These are phyloP conservation scores for Drosophila paranaensis DNA, from an alignment of 2,888 invertebrate species.

Conservation along the genomic window DNA sequence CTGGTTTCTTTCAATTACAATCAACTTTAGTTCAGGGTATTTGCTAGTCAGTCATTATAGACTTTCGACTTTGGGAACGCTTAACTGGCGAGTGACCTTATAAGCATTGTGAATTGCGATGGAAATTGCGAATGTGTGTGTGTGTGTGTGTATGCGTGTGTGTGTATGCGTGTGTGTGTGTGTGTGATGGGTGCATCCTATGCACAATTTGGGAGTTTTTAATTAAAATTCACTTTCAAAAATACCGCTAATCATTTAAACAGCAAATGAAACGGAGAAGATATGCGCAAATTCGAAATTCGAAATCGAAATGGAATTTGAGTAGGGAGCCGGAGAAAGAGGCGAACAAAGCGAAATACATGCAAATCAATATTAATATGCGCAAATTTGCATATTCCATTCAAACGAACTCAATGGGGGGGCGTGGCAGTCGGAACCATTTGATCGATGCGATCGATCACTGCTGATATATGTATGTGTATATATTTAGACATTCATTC, in stretches of 20 bases:
- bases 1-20: background rate
- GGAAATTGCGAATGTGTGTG: constrained; percentile 7
- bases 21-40: background rate
- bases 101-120: constrained; percentile 32
- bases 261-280: constrained; percentile 13
- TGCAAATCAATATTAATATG: constrained; percentile 56
- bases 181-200: constrained; percentile 49
- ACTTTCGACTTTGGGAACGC: background rate
- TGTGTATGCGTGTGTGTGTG: background rate
- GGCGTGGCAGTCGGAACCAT: constrained; percentile 33
- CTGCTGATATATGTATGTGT: constrained; percentile 19
- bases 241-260: constrained; percentile 75
- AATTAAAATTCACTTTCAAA: constrained; percentile 78
- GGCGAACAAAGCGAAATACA: constrained; percentile 29
- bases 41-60: background rate
- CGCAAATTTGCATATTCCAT: constrained; percentile 72
- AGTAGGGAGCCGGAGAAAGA: constrained; percentile 14
- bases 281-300: constrained; percentile 9
- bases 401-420: constrained; percentile 45
- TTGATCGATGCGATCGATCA: constrained; percentile 51
- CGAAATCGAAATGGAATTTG: constrained; percentile 6
- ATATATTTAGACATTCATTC: too few relatives aligned
- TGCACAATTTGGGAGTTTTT: constrained; percentile 62
- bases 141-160: background rate
- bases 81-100: constrained; percentile 34